Evolutionary conservation across 2,888 invertebrate genomes (phyloP), one percentile per base, ranked within the genome.

Genomic region (Carabus problematicus): DNA sequence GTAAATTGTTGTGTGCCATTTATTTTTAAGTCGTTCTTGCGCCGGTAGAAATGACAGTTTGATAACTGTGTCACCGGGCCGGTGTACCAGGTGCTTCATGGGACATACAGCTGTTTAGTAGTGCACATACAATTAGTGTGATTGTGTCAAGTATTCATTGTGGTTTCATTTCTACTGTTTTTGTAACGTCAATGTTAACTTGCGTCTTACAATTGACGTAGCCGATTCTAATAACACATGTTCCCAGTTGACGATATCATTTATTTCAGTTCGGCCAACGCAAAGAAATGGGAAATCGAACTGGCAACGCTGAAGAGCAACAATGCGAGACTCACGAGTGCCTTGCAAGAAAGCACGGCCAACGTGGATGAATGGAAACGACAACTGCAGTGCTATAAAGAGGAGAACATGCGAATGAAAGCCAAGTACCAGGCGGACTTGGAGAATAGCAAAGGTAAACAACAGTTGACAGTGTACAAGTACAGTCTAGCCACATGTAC

Each of bases 351-450:
- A 77, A 96, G 95, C 78, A 97, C 97, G 41, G 94, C 97, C 70
- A 98, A 98, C 82, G 98, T 98, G 39, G 98, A 98, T 79, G 97
- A 98, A 82, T 98, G 98, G 98, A 98, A 98, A 82, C 88, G 96
- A 72, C 97, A 98, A 81, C 86, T 98, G 75, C 97, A 97, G 76
- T 91, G 93, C 75, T 93, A 94, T 79, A 90, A 95, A 81, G 95
- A 95, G 81, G 95, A 95, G 81, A 95, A 95, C 81, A 90, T 92
- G 72, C 86, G 94, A 70, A 89, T 95, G 76, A 91, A 91, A 80
- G 86, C 88, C 56, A 91, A 89, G 76, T 89, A 89, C 73, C 84
- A 91, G 76, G 85, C 89, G 55, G 88, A 91, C 77, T 81, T 91
- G 71, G 91, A 92, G 78, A 88, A 89, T 72, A 87, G 89, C 71